Evolutionary conservation across 2,888 invertebrate species (phyloP).

Genomic region (Drosophila mayaguana): DNA sequence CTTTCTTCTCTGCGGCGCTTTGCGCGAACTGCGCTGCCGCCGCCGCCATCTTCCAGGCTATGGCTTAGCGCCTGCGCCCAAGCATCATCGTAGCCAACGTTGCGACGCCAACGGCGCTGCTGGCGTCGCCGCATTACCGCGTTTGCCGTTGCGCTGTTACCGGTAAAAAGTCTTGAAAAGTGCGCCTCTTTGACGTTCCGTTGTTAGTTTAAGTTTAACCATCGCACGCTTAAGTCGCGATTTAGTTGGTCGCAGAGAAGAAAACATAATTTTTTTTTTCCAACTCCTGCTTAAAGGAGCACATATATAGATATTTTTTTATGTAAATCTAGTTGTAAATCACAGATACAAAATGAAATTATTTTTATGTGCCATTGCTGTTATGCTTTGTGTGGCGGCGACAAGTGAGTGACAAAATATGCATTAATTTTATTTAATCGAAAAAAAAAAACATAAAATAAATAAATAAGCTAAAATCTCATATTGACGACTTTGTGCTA

Average conservation of each 20-base stretch:
- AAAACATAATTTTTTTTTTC: conserved; percentile 21
- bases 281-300: conserved; percentile 28
- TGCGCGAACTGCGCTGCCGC: conserved; percentile 4
- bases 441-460: not conserved
- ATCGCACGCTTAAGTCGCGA: conserved; percentile 80
- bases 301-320: conserved; percentile 24
- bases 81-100: conserved; percentile 29
- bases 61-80: conserved; percentile 36
- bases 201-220: conserved; percentile 85
- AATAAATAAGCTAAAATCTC: not conserved
- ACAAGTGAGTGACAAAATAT: conserved; percentile 82
- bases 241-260: conserved; percentile 42
- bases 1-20: conserved; percentile 52
- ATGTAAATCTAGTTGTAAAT: conserved; percentile 39
- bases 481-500: conserved; percentile 56
- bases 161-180: conserved; percentile 85
- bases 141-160: conserved; percentile 52
- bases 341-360: conserved; percentile 82
- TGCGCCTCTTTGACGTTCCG: conserved; percentile 81
- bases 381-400: conserved; percentile 81
- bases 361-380: conserved; percentile 83
- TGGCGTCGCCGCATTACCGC: conserved; percentile 34
- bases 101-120: conserved; percentile 47
- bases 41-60: conserved; percentile 43
- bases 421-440: conserved; percentile 7